Evolutionary conservation across 2,113 vertebrate species (phyloP), one percentile per base, ranked within the genome.

Genomic region (Triplophysa dalaica): DNA sequence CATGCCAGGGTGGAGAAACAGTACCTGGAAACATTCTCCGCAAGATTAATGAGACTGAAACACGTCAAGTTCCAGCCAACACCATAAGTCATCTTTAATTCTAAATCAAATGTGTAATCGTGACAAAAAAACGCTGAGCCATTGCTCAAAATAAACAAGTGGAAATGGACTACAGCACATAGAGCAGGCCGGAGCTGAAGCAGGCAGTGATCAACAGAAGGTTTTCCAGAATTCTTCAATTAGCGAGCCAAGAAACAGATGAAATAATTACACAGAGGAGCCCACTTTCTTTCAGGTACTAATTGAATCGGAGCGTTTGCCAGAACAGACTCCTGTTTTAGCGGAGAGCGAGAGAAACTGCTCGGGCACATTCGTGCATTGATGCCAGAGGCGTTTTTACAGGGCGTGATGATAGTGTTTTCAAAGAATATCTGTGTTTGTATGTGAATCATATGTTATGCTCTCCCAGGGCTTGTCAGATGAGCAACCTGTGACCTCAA

Each of bases 281-380:
- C 54, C 81, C 69, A 75, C 75, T 82, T 78, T 80, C 75, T 87
- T 75, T 87, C 73, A 87, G 87, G 83, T 87, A 85, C 86, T 88
- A 85, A 87, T 79, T 88, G 79, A 84, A 85, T 79, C 60, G 66
- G 77, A 68, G 65, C 17, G 38, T 78, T 73, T 77, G 72, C 73
- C 72, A 79, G 72, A 69, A 66, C 78, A 63, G 19, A 45, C 50
- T 54, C 63, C 70, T 43, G 68, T 68, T 75, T 64, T 65, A 9
- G 58, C 19, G 43, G 17, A 69, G 65, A 69, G 9, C 72, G 38
- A 77, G 79, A 77, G 75, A 81, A 22, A 87, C 41, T 9, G 45
- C 50, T 54, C 8, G 21, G 68, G 24, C 78, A 41, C 82, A 75
- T 75, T 81, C 81, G 69, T 64, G 45, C 16, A 26, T 72, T 61